These are phyloP conservation scores for Palythoa heliodiscus DNA, from an alignment of 92 coral and sea anemone genomes.

Conservation along the genomic window DNA sequence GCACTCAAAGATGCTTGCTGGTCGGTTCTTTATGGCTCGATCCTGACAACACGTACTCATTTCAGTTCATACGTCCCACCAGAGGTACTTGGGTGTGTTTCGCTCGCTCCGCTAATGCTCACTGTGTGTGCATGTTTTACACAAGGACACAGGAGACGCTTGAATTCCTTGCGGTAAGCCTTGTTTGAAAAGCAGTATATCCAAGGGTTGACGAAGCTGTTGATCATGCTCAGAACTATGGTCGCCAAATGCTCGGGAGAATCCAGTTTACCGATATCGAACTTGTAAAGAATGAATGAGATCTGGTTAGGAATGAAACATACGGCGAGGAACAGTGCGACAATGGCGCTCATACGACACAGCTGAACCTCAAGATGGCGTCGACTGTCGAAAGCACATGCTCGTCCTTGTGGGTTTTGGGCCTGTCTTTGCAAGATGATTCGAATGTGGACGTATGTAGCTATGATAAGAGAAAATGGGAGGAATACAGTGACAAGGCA, in stretches of 20 bases:
- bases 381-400: background rate
- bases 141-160: constrained; percentile 2
- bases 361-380: constrained; percentile 9
- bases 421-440: background rate
- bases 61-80: background rate
- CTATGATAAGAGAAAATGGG: constrained; percentile 3
- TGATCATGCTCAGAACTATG: constrained; percentile 14
- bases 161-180: background rate
- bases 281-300: constrained; percentile 10
- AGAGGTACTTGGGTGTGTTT: background rate
- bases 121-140: background rate
- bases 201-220: constrained; percentile 13
- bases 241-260: background rate
- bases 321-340: background rate
- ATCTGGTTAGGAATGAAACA: constrained; percentile 22
- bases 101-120: background rate
- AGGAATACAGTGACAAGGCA: constrained; percentile 6
- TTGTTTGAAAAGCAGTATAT: constrained; percentile 11
- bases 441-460: constrained; percentile 23
- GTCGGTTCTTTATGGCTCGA: too few relatives aligned
- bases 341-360: constrained; percentile 12
- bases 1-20: too few relatives aligned
- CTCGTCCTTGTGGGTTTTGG: background rate
- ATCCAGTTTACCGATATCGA: background rate
- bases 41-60: background rate